Evolutionary conservation across 2,113 vertebrate species (phyloP).

Genomic region (Actenoides lindsayi): DNA sequence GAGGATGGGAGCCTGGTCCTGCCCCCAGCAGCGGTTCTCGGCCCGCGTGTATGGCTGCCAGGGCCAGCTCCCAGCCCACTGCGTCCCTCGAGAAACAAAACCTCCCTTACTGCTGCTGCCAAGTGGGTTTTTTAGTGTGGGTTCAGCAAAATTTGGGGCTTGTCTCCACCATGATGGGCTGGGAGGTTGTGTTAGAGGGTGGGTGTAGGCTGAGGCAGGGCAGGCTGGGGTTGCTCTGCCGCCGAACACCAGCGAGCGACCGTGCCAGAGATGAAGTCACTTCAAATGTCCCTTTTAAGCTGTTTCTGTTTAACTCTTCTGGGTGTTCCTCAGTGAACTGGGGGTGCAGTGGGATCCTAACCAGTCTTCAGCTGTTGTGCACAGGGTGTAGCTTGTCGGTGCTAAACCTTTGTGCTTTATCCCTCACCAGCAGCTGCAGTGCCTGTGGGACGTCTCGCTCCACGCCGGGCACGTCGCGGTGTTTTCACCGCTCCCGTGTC

Average conservation of each 20-base stretch:
- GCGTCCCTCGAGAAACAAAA: neutral
- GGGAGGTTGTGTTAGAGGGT: neutral
- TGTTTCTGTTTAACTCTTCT: neutral
- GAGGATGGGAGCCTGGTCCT: neutral
- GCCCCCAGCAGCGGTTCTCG: neutral
- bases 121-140: neutral
- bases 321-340: neutral
- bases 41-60: accelerated
- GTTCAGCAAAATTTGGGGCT: neutral
- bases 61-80: neutral
- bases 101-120: neutral
- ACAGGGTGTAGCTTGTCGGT: neutral
- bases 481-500: neutral
- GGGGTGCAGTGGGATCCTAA: neutral
- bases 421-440: neutral
- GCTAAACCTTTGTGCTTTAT: neutral
- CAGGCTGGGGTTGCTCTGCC: neutral
- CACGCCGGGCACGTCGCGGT: neutral
- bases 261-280: neutral
- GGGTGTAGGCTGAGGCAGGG: neutral
- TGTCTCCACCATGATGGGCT: accelerated
- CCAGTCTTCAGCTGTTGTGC: neutral
- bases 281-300: neutral
- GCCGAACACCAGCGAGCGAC: neutral
- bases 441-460: neutral